Percentiles rank a stretch among this genome's conserved stretches.
Evolutionary conservation across 2,113 vertebrate species (phyloP).

Genomic region (Myrmecophaga tridactyla): DNA sequence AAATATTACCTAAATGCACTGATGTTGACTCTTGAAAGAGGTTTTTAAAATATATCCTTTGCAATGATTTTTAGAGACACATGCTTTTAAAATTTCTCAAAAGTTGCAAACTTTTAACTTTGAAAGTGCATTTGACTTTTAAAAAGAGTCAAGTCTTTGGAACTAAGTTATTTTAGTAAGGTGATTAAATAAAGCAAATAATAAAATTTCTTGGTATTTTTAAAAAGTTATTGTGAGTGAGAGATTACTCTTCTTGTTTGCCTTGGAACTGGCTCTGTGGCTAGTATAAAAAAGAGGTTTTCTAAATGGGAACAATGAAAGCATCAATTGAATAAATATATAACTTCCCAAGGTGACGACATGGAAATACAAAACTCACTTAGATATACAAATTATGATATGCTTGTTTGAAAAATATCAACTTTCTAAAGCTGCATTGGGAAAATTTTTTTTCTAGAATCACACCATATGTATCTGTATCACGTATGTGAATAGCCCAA

Average conservation of each 20-base stretch:
- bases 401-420: background rate
- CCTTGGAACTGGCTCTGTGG: background rate
- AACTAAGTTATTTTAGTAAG: background rate
- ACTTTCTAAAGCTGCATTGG: background rate
- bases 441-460: background rate
- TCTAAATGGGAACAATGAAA: background rate
- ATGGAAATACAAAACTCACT: background rate
- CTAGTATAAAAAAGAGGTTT: background rate
- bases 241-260: background rate
- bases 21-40: background rate
- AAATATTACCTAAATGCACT: background rate
- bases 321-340: background rate
- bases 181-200: background rate
- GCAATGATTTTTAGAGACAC: background rate
- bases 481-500: background rate
- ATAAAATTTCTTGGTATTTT: background rate
- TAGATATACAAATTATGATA: background rate
- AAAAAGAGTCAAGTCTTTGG: background rate
- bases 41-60: background rate
- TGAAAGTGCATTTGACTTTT: slow-evolving; percentile 12
- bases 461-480: background rate
- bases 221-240: background rate
- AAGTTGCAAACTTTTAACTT: slow-evolving; percentile 6
- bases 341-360: background rate
- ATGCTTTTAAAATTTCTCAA: background rate